Percentiles rank a stretch among this genome's conserved stretches.
Conservation (phyloP, 2,888 invertebrate genomes). For the Trimorus sp. region DNA sequence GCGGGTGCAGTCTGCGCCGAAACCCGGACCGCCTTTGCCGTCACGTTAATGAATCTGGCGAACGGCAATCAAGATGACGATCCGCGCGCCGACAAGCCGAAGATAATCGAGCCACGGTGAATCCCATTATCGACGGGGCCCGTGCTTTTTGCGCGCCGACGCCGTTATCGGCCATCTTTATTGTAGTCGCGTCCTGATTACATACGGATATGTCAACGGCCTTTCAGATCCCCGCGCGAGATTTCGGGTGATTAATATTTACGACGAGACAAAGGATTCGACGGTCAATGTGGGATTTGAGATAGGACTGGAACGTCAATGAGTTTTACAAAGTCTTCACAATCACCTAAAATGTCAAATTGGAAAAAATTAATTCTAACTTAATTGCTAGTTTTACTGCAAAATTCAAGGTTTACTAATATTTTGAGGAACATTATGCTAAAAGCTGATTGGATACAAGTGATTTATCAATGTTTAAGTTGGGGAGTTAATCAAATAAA, state of each 20-base stretch:
- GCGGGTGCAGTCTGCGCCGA: constrained; percentile 53
- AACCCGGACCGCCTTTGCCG: constrained; percentile 1
- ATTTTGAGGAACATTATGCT: too few relatives aligned
- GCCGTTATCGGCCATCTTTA: constrained; percentile 58
- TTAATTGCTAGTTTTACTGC: too few relatives aligned
- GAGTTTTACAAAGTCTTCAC: too few relatives aligned
- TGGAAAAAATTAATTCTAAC: too few relatives aligned
- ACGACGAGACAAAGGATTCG: neutral
- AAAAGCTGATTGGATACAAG: too few relatives aligned
- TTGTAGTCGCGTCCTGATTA: constrained; percentile 47
- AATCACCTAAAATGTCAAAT: too few relatives aligned
- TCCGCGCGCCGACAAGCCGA: constrained; percentile 39
- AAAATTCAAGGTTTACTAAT: too few relatives aligned
- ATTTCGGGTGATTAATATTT: constrained; percentile 50
- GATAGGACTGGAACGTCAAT: neutral
- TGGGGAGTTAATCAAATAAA: too few relatives aligned
- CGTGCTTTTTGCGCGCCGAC: constrained; percentile 51
- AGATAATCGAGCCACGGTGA: constrained; percentile 54
- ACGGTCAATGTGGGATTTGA: neutral
- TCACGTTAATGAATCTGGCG: constrained; percentile 49
- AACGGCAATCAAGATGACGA: constrained; percentile 41
- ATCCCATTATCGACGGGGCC: constrained; percentile 57
- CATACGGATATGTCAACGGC: constrained; percentile 44
- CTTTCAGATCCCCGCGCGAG: constrained; percentile 44
- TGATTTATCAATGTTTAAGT: too few relatives aligned